phyloP scores from a whole-genome alignment of 1,140 invertebrate genomes.

The Mactra quadrangularis region DNA sequence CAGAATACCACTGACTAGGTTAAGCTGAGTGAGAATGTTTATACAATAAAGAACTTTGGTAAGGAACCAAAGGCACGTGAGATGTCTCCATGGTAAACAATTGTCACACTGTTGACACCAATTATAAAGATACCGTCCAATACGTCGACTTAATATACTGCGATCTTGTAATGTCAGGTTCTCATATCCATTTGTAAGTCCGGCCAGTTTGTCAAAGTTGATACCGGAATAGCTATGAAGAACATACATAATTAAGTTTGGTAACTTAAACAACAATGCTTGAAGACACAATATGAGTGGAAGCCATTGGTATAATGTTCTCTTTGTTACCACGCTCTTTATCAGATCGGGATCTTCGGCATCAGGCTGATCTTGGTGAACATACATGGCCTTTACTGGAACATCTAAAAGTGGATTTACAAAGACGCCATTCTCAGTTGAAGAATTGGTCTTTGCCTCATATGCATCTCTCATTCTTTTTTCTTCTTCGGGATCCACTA shows the following conservation, averaged over 20 bases:
- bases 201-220: conserved; percentile 46
- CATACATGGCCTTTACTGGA: too few relatives aligned
- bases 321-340: conserved; percentile 11
- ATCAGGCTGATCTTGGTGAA: too few relatives aligned
- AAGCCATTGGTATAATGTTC: conserved; percentile 44
- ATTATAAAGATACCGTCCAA: conserved; percentile 25
- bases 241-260: conserved; percentile 39
- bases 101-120: conserved; percentile 40
- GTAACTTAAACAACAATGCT: conserved; percentile 46
- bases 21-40: conserved; percentile 20
- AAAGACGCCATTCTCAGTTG: too few relatives aligned
- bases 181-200: conserved; percentile 23
- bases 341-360: not conserved
- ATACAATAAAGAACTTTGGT: conserved; percentile 37
- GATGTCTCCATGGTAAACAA: conserved; percentile 37
- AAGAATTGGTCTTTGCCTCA: not conserved
- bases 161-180: conserved; percentile 23
- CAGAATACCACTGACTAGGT: conserved; percentile 4
- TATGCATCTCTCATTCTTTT: not conserved
- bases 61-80: conserved; percentile 27
- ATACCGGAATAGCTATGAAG: conserved; percentile 31
- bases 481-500: not conserved
- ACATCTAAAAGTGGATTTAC: too few relatives aligned
- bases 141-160: not conserved
- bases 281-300: conserved; percentile 45